Base-by-base conservation (phyloP, 1,140 invertebrate genomes). In the Bombus consobrinus region DNA sequence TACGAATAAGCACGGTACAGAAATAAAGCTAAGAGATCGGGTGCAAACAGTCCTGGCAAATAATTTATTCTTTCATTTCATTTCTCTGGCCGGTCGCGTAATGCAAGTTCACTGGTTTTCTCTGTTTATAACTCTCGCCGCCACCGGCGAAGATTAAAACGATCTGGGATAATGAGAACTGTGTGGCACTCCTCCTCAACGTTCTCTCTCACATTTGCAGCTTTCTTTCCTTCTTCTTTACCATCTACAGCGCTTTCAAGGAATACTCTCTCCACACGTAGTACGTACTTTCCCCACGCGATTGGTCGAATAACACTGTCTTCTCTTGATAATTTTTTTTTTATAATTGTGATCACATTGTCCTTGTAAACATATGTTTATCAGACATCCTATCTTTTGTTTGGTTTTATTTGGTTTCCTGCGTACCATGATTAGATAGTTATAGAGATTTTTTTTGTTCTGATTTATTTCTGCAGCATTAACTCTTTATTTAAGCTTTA, bases 21-120 rank as follows among this genome's bases (percentile, higher is more conserved):
- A 68, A 86, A 80, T 83, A 83, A 87, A 89, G 68, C 18, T 89
- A 57, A 78, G 80, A 78, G 47, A 69, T 78, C 68, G 77, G 62
- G 82, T 66, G 82, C 64, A 73, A 87, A 79, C 57, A 71, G 64
- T 47, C 62, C 43, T 47, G 79, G 39, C 85, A 83, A 92, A 93
- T 92, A 91, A 91, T 92, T 91, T 89, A 92, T 91, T 88, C 81
- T 90, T 91, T 89, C 91, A 91, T 92, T 93, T 91, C 90, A 89
- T 89, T 91, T 87, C 89, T 88, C 83, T 79, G 83, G 64, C 25
- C 74, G 86, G 72, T 86, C 78, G 69, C 71, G 81, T 80, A 84
- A 72, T n/a, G 43, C 77, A 62, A 81, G 73, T 87, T 83, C 74
- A 71, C 86, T 73, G 68, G 64, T 78, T 86, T 59, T 84, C 59